These are phyloP conservation scores for Macrotrachela quadricornifera DNA, from an alignment of 1,140 invertebrate genomes.

Conservation along the genomic window DNA sequence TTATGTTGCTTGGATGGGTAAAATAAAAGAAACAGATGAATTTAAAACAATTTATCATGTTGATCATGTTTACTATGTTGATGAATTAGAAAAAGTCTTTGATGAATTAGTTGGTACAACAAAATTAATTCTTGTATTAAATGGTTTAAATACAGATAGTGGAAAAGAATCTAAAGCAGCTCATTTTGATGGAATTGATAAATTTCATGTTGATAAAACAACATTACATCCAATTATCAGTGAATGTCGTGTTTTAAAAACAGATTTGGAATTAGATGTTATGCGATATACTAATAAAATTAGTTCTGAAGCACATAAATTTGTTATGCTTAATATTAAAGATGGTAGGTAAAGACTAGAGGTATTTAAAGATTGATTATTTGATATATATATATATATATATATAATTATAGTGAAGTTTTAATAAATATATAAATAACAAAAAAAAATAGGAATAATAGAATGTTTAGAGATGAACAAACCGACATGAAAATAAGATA, in stretches of 20 bases:
- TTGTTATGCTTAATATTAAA: conserved; percentile 43
- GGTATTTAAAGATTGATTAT: no score
- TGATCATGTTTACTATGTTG: conserved; percentile 55
- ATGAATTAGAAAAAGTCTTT: conserved; percentile 41
- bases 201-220: conserved; percentile 52
- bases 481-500: no score
- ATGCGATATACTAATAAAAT: conserved; percentile 67
- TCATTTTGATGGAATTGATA: conserved; percentile 56
- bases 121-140: conserved; percentile 31
- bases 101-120: conserved; percentile 10
- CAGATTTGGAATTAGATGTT: conserved; percentile 61
- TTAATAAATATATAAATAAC: no score
- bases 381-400: no score
- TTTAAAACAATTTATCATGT: conserved; percentile 57
- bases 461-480: no score
- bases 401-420: no score
- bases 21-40: conserved; percentile 5
- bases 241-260: conserved; percentile 70
- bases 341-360: no score
- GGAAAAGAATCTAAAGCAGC: conserved; percentile 49
- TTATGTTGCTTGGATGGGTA: conserved; percentile 75
- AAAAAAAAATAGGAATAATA: no score
- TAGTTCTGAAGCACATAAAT: conserved; percentile 74
- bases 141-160: conserved; percentile 67
- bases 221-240: conserved; percentile 52